These are phyloP conservation scores for Cyclopterus lumpus DNA, from an alignment of 2,797 vertebrate genomes.

Conservation along the genomic window DNA sequence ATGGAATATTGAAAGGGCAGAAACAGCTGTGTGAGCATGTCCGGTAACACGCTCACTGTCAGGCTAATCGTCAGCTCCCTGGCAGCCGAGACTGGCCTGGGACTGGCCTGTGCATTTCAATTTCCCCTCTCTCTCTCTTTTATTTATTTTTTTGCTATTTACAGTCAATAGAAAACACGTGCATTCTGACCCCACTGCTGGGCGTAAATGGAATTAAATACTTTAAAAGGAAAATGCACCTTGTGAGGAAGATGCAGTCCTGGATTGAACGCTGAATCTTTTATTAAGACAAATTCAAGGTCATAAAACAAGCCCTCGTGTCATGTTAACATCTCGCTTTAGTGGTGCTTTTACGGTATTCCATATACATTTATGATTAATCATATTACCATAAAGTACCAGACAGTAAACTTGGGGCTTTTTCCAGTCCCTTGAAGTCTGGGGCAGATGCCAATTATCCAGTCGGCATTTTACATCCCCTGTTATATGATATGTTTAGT, in stretches of 20 bases:
- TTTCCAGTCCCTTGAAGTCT: background rate
- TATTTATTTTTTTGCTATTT: background rate
- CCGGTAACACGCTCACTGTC: slow-evolving; percentile 25
- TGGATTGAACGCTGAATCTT: background rate
- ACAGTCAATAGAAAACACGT: background rate
- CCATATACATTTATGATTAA: slow-evolving; percentile 9
- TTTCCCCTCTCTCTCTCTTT: background rate
- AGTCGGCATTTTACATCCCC: background rate
- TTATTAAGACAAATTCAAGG: background rate
- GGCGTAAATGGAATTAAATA: background rate
- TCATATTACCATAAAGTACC: background rate
- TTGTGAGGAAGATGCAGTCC: background rate
- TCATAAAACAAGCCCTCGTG: slow-evolving; percentile 3
- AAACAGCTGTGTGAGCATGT: slow-evolving; percentile 58
- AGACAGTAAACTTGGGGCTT: background rate
- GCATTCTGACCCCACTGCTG: background rate
- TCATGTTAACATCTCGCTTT: background rate
- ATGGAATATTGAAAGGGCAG: slow-evolving; percentile 48
- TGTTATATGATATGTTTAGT: background rate
- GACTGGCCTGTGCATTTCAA: slow-evolving; percentile 9
- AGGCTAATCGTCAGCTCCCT: slow-evolving; percentile 23
- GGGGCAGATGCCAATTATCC: background rate
- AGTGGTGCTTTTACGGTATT: slow-evolving; percentile 9
- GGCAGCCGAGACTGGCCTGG: slow-evolving; percentile 7
- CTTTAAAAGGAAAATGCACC: background rate